phyloP scores from a whole-genome alignment of 2,113 vertebrate species.

The Columba janthina region DNA sequence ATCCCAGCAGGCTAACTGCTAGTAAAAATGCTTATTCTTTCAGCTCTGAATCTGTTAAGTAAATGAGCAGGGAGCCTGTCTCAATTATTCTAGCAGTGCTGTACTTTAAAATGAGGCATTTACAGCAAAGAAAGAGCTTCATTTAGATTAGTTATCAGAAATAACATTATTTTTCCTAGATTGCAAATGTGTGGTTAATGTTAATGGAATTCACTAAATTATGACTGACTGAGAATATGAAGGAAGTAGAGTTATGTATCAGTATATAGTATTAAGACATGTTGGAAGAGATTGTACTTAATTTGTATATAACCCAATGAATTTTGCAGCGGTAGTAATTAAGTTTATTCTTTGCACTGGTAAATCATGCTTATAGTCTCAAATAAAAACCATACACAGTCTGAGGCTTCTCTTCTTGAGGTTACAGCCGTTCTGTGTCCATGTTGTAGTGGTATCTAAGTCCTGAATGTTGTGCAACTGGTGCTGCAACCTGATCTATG shows the following conservation, averaged over 20 bases:
- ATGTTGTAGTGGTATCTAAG: rapidly evolving
- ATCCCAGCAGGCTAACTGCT: neutral
- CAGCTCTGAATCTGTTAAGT: neutral
- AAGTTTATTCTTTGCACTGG: neutral
- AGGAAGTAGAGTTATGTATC: neutral
- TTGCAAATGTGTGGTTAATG: neutral
- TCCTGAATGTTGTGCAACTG: neutral
- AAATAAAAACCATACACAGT: neutral
- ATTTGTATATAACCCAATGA: neutral
- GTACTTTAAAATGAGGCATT: neutral
- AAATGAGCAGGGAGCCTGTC: neutral
- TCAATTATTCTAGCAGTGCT: neutral
- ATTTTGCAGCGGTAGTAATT: neutral
- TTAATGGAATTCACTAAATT: neutral
- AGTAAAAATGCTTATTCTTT: neutral
- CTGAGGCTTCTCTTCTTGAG: neutral
- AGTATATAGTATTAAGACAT: neutral
- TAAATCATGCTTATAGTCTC: neutral
- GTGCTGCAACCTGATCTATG: neutral
- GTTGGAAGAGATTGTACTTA: neutral
- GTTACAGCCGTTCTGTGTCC: neutral
- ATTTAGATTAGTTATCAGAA: neutral
- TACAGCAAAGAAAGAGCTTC: neutral
- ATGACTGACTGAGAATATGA: conserved; percentile 10
- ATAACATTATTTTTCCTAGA: conserved; percentile 5